Conservation (phyloP, 2,113 vertebrate genomes). For the Poecilia latipinna region DNA sequence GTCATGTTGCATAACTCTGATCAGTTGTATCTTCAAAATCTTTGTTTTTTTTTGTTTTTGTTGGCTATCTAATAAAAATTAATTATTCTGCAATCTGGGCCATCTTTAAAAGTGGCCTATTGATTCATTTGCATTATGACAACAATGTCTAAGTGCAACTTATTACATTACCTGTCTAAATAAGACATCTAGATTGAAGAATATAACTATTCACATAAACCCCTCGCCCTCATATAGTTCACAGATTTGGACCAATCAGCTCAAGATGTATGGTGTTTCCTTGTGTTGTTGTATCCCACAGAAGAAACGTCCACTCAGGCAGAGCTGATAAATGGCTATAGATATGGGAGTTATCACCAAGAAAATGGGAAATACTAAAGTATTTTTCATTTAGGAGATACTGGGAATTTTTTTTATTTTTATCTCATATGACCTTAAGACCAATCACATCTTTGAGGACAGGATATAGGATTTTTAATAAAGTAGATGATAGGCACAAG, state of each 20-base stretch:
- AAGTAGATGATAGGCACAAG: neutral
- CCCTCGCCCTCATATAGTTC: neutral
- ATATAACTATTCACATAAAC: conserved; percentile 17
- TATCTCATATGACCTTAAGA: conserved; percentile 12
- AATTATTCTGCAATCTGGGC: conserved; percentile 17
- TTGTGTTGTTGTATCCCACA: conserved; percentile 32
- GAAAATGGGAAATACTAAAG: conserved; percentile 14
- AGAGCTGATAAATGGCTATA: conserved; percentile 40
- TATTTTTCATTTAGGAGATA: conserved; percentile 29
- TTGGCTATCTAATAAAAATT: conserved; percentile 14
- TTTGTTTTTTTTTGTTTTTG: neutral
- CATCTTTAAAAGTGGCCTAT: neutral
- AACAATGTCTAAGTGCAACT: conserved; percentile 20
- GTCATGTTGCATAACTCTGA: neutral
- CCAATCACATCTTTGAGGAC: conserved; percentile 9
- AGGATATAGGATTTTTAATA: conserved; percentile 10
- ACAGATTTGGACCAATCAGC: conserved; percentile 13
- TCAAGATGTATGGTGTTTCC: conserved; percentile 32
- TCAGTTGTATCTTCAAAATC: too few species aligned
- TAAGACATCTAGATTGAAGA: conserved; percentile 30
- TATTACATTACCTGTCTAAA: conserved; percentile 14
- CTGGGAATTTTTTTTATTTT: neutral
- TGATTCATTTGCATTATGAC: conserved; percentile 5
- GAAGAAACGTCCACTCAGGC: conserved; percentile 40
- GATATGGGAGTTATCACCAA: conserved; percentile 1